Evolutionary conservation across 2,113 vertebrate species (phyloP), one percentile per base, ranked within the genome.

Genomic region (Oophaga pumilio): DNA sequence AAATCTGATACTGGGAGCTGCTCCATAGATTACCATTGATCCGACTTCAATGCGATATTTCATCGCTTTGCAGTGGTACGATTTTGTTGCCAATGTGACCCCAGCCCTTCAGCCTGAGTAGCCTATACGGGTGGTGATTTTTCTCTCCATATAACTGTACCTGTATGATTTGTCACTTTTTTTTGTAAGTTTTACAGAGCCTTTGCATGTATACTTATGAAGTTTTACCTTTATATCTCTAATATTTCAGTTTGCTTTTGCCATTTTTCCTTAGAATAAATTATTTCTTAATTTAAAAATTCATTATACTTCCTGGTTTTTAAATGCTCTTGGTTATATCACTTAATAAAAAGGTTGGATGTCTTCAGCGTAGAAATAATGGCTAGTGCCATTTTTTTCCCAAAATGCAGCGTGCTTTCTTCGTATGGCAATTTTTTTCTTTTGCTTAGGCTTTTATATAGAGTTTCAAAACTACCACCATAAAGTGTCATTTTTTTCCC

Each of bases 231-330:
- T 43, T 28, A 1, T n/a, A 20, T 43, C 20, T 80, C 77, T 60
- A 12, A 28, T 28, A 6, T 80, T 79, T 60, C 1, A n/a, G 77
- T 59, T 79, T 79, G 76, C 53, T 26, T 59, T 80, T 80, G 15
- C 78, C 15, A 56, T 52, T 60, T 28, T 80, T 80, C 24, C 78
- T n/a, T 60, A 80, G 17, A 80, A 80, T 80, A 80, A 80, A 80
- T 60, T 52, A 60, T 57, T 80, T 80, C 78, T 52, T 80, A 80
- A 80, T 80, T 80, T 33, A 80, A 24, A 56, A 26, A 26, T 6
- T 57, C 0, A 53, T 17, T 28, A 57, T 57, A n/a, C 1, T 4
- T 57, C 26, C 18, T 59, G 53, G 28, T 10, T 79, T 6, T 6
- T 15, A 28, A 24, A 57, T 9, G 62, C 17, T 56, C 18, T 18